These are phyloP conservation scores for Diadema setosum DNA, from an alignment of 35 echinoderm and acorn worm species.

Conservation along the genomic window DNA sequence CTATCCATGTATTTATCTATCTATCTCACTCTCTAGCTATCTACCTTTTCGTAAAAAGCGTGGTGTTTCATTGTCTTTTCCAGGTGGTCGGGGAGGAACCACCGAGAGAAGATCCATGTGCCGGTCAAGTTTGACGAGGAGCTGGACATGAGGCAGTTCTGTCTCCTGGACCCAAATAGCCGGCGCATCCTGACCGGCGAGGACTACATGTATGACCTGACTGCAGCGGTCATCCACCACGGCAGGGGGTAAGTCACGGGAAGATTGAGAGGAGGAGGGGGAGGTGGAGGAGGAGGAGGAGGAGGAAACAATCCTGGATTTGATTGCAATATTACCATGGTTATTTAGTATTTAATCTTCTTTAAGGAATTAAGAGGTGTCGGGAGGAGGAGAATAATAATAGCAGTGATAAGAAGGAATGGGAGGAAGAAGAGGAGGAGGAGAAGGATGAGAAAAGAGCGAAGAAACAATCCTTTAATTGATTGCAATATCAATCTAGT, in stretches of 20 bases:
- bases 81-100: constrained; percentile 93
- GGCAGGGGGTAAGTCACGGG: constrained; percentile 82
- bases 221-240: constrained; percentile 81
- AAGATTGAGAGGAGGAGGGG: neutral
- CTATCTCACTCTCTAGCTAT: no score
- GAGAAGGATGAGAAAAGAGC: no score
- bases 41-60: no score
- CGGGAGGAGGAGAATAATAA: neutral
- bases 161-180: constrained; percentile 37
- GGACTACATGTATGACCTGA: constrained; percentile 91
- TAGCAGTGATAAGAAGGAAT: neutral
- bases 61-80: no score
- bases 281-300: neutral
- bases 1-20: no score
- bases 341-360: no score
- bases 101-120: constrained; percentile 92
- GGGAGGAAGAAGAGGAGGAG: neutral
- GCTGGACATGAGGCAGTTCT: constrained; percentile 84
- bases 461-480: no score
- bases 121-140: constrained; percentile 88
- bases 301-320: neutral
- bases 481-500: no score
- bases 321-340: no score
- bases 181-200: constrained; percentile 54
- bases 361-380: neutral